A percentile compares a stretch with the other conserved stretches of the same genome.
These are phyloP conservation scores for Characodon lateralis DNA, from an alignment of 2,797 vertebrate genomes.

Conservation along the genomic window DNA sequence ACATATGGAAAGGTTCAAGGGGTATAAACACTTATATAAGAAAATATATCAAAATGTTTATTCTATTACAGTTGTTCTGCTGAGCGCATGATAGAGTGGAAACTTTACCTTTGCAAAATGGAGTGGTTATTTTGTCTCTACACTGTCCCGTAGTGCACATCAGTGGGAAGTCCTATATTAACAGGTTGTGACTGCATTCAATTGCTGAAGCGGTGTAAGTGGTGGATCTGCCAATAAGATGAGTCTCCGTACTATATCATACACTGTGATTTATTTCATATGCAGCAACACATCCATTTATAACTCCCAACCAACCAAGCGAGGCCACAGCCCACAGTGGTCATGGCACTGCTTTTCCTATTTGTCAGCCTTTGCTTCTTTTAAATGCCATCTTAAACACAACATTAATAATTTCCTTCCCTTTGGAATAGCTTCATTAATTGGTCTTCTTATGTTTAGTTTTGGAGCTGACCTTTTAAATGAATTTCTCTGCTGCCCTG, in stretches of 20 bases:
- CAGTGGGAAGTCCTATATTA: background rate
- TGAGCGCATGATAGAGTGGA: background rate
- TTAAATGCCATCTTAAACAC: constrained; percentile 21
- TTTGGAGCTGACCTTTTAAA: constrained; percentile 26
- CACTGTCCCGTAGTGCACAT: background rate
- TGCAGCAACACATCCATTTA: constrained; percentile 30
- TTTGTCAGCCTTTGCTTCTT: constrained; percentile 13
- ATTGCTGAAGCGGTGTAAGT: constrained; percentile 18
- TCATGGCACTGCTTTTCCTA: constrained; percentile 23
- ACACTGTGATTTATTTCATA: constrained; percentile 38
- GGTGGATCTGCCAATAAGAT: constrained; percentile 17
- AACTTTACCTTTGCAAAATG: background rate
- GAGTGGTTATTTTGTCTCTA: constrained; percentile 1
- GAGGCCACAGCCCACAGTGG: background rate
- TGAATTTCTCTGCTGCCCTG: constrained; percentile 2
- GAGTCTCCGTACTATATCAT: constrained; percentile 32
- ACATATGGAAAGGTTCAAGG: background rate
- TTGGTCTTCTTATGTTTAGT: constrained; percentile 4
- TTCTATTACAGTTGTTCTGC: no score
- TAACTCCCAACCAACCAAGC: constrained; percentile 42
- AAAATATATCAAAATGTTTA: background rate
- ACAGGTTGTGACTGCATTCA: constrained; percentile 10
- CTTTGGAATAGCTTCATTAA: background rate
- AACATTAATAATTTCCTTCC: background rate
- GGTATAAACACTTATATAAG: background rate